These are phyloP conservation scores for Oostethus manadensis DNA, from an alignment of 2,113 vertebrate genomes.

Conservation along the genomic window DNA sequence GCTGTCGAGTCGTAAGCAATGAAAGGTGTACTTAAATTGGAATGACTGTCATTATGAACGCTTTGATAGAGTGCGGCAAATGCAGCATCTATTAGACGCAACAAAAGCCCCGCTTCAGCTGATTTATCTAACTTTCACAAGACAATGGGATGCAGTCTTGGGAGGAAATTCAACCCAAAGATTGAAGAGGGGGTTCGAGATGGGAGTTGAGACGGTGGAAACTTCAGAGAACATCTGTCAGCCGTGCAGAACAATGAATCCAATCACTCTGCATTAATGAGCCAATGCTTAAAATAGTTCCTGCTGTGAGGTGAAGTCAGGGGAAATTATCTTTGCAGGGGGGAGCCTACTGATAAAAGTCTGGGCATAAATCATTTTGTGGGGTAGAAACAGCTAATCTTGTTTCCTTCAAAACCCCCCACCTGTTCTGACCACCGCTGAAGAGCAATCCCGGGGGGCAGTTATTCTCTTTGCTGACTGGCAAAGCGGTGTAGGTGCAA, in stretches of 20 bases:
- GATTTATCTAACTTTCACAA: conserved; percentile 61
- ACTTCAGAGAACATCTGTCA: conserved; percentile 69
- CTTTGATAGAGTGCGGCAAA: conserved; percentile 52
- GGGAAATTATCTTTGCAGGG: conserved; percentile 67
- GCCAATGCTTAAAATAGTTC: conserved; percentile 69
- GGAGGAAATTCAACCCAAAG: conserved; percentile 52
- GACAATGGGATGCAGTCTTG: conserved; percentile 56
- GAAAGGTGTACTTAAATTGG: conserved; percentile 41
- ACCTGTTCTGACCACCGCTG: conserved; percentile 62
- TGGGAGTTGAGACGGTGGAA: conserved; percentile 53
- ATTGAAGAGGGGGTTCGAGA: conserved; percentile 57
- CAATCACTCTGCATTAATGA: conserved; percentile 72
- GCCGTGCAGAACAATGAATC: conserved; percentile 67
- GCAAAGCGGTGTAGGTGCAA: conserved; percentile 46
- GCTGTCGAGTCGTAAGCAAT: conserved; percentile 21
- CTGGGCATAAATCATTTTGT: conserved; percentile 66
- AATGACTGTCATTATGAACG: conserved; percentile 51
- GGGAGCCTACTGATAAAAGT: conserved; percentile 61
- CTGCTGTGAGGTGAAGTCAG: conserved; percentile 66
- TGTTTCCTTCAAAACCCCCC: conserved; percentile 54
- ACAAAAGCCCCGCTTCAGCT: conserved; percentile 54
- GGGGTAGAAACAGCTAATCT: conserved; percentile 62
- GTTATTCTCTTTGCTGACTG: conserved; percentile 57
- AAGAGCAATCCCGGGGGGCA: conserved; percentile 51
- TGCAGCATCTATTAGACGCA: conserved; percentile 50